Conservation (phyloP, 2,113 vertebrate genomes). For the Callipepla squamata region DNA sequence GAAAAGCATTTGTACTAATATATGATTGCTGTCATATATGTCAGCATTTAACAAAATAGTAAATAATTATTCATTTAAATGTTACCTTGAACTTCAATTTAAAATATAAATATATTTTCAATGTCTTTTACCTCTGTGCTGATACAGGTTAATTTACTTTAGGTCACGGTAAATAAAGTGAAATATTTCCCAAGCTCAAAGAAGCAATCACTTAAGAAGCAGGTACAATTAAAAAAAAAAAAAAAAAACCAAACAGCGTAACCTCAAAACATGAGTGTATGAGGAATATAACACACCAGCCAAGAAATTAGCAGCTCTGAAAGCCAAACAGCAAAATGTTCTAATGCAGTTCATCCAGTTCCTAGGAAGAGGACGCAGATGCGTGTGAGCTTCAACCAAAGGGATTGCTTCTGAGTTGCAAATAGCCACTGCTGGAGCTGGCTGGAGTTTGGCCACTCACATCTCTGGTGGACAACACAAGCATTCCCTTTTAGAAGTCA, state of each 20-base stretch:
- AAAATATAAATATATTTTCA: conserved; percentile 55
- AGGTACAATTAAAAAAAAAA: not conserved
- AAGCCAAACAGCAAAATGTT: not conserved
- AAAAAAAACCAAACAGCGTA: not conserved
- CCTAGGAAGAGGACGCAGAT: not conserved
- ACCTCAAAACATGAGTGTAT: not conserved
- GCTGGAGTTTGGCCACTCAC: not conserved
- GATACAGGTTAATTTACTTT: conserved; percentile 35
- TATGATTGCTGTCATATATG: conserved; percentile 65
- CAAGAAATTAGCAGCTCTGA: not conserved
- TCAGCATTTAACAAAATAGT: conserved; percentile 76
- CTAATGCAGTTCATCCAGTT: not conserved
- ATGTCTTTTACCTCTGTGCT: conserved; percentile 40
- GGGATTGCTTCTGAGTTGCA: not conserved
- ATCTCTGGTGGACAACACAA: not conserved
- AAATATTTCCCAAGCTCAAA: conserved; percentile 50
- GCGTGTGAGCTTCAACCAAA: not conserved
- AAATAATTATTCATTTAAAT: conserved; percentile 82
- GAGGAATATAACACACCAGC: not conserved
- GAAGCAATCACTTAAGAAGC: conserved; percentile 15
- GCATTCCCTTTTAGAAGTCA: not conserved
- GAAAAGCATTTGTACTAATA: conserved; percentile 77
- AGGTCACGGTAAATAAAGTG: conserved; percentile 28
- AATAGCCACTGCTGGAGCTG: not conserved
- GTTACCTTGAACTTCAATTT: conserved; percentile 78